These are phyloP conservation scores for Philantomba maxwellii DNA, from an alignment of 2,113 vertebrate genomes.

Conservation along the genomic window DNA sequence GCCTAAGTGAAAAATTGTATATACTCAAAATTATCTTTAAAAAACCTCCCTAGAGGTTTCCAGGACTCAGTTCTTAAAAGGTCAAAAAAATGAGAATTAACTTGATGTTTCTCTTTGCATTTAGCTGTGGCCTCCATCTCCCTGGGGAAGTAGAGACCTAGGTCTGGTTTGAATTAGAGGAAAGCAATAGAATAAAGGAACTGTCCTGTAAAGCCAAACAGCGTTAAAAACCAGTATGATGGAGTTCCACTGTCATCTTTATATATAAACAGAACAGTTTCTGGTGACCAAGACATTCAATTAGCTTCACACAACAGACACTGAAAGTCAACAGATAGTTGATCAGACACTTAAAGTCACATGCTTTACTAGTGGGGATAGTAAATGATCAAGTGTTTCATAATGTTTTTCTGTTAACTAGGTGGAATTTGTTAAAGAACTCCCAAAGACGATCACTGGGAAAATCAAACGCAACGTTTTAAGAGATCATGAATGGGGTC, in stretches of 20 bases:
- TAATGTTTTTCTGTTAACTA: constrained; percentile 53
- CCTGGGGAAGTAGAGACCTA: background rate
- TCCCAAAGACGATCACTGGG: constrained; percentile 82
- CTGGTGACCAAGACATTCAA: background rate
- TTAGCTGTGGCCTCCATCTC: background rate
- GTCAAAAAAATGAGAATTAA: background rate
- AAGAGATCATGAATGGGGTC: constrained; percentile 78
- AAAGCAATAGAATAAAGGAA: background rate
- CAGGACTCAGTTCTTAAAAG: background rate
- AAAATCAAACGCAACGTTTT: constrained; percentile 80
- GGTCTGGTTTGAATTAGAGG: background rate
- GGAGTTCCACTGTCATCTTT: background rate
- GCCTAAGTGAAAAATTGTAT: background rate
- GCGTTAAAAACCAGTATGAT: background rate
- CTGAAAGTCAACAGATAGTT: background rate
- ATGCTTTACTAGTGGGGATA: background rate
- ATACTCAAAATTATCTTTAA: background rate
- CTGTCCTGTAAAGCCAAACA: background rate
- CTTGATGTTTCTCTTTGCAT: background rate
- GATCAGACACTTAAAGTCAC: background rate
- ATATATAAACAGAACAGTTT: background rate
- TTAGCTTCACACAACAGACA: background rate
- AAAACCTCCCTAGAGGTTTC: background rate
- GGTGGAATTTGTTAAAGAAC: constrained; percentile 83
- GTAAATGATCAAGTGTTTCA: background rate